Conservation (phyloP, 2,888 invertebrate species). For the Drosophila conformis region DNA sequence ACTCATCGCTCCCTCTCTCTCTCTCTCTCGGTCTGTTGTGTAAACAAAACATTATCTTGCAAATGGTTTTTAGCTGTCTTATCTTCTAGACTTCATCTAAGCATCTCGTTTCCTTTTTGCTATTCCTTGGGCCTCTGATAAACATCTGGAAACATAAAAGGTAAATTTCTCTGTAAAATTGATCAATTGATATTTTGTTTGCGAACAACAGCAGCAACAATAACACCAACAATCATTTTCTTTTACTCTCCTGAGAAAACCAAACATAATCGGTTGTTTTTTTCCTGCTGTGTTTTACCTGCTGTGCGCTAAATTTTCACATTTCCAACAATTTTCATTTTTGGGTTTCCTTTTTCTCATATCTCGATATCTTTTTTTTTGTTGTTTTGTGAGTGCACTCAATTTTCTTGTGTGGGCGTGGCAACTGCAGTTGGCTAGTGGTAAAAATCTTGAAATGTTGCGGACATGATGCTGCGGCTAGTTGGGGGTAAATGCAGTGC, state of each 20-base stretch:
- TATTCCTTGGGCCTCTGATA: slow-evolving; percentile 13
- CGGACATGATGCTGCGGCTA: not conserved
- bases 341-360: slow-evolving; percentile 10
- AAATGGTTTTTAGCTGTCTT: slow-evolving; percentile 33
- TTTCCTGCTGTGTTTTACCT: slow-evolving; percentile 41
- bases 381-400: not conserved
- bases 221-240: not conserved
- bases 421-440: slow-evolving; percentile 29
- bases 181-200: slow-evolving; percentile 44
- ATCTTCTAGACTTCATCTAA: slow-evolving; percentile 12
- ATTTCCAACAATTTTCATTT: slow-evolving; percentile 22
- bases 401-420: slow-evolving; percentile 31
- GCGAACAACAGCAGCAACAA: slow-evolving; percentile 6
- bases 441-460: slow-evolving; percentile 31
- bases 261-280: slow-evolving; percentile 26
- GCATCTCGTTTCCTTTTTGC: slow-evolving; percentile 6
- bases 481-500: not conserved
- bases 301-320: slow-evolving; percentile 55
- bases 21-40: slow-evolving; percentile 33
- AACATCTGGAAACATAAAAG: slow-evolving; percentile 20
- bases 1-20: slow-evolving; percentile 1
- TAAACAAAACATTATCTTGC: slow-evolving; percentile 52
- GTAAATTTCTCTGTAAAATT: slow-evolving; percentile 34
- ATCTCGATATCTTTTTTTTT: not conserved
- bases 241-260: not conserved